A percentile compares a stretch with the other conserved stretches of the same genome.
Evolutionary conservation across 23 tunicate genomes (phyloP).

Genomic region (Halocynthia roretzi): DNA sequence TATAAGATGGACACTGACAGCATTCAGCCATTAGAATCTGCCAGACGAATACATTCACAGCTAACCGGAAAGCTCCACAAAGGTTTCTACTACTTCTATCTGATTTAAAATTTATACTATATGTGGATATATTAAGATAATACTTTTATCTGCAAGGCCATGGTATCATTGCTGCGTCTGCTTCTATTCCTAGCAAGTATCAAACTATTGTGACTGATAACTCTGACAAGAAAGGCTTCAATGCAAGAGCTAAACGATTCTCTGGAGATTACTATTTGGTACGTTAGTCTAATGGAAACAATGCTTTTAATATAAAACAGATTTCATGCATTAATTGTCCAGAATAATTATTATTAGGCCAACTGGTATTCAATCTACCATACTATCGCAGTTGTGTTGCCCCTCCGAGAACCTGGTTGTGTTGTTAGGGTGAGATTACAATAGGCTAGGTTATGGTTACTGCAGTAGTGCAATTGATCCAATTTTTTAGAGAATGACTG

Average conservation of each 20-base stretch:
- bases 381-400: too few relatives aligned
- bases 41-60: slow-evolving; percentile 66
- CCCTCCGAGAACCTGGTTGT: too few relatives aligned
- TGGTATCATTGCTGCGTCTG: slow-evolving; percentile 79
- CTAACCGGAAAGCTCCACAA: slow-evolving; percentile 67
- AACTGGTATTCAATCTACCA: too few relatives aligned
- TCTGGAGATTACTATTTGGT: slow-evolving; percentile 69
- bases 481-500: not conserved
- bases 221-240: slow-evolving; percentile 77
- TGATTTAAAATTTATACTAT: not conserved
- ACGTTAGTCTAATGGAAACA: not conserved
- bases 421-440: too few relatives aligned
- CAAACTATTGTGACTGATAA: slow-evolving; percentile 86
- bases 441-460: too few relatives aligned
- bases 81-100: slow-evolving; percentile 31
- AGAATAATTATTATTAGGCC: too few relatives aligned
- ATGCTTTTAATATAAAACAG: not conserved
- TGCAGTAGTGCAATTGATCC: not conserved
- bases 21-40: slow-evolving; percentile 57
- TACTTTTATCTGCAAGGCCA: slow-evolving; percentile 26
- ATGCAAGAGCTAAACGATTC: slow-evolving; percentile 64
- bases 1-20: slow-evolving; percentile 49
- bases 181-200: slow-evolving; percentile 87
- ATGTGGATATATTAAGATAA: not conserved
- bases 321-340: not conserved